Evolutionary conservation across 2,888 invertebrate genomes (phyloP), one percentile per base, ranked within the genome.

Genomic region (Exephanes ischioxanthus): DNA sequence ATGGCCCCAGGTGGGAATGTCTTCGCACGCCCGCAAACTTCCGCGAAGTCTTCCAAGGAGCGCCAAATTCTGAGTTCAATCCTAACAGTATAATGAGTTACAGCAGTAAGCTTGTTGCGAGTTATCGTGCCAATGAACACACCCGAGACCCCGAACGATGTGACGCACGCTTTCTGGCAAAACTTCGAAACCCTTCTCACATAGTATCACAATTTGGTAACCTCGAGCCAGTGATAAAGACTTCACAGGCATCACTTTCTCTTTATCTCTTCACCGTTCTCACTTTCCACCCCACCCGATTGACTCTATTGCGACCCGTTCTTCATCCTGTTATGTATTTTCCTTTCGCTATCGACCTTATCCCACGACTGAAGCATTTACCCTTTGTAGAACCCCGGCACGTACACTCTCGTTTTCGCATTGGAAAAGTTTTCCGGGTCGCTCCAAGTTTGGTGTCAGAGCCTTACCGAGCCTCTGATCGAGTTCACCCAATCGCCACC

Each of bases 321-420:
- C 51, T 37, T 77, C 14, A 53, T 61, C 14, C 26, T 41, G n/a
- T 55, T n/a, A 41, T 30, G 3, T 53, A 48, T 19, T 73, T 14
- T 58, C 73, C 19, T 61, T 33, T 63, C 33, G 51, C 45, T 26
- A 45, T 37, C 19, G 48, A 30, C 3, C 26, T 63, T 22, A 16
- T 51, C 58, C 51, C 26, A 61, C 26, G 33, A 9, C 71, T 16
- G 37, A 80, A 67, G 61, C 61, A 22, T 61, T 66, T 51, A 26
- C 55, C 78, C 68, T 61, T 37, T 71, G 41, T n/a, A 61, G 67
- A 77, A 63, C 55, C 68, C 33, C 51, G 72, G 77, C 72, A 77
- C 80, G 76, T 68, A 81, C 73, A 73, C 84, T 84, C 73, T 81
- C 73, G 84, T 84, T 81, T 84, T 77, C 80, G 77, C 72, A 81